phyloP scores from a whole-genome alignment of 2,113 vertebrate species.

The Sceloporus undulatus region DNA sequence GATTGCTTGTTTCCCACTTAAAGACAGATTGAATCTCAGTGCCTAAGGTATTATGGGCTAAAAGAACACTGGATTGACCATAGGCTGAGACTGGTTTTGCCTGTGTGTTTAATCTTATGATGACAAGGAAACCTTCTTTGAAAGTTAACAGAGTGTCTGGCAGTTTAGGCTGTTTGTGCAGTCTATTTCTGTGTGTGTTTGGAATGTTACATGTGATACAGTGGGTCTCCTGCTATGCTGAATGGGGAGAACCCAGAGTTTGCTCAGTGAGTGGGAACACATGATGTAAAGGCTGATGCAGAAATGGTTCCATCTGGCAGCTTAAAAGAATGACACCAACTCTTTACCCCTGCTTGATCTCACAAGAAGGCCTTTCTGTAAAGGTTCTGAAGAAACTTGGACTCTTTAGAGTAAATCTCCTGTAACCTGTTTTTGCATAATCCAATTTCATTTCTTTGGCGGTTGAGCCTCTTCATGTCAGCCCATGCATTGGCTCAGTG shows the following conservation, averaged over 20 bases:
- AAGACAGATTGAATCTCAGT: too few relatives aligned
- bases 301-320: background rate
- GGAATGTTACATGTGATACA: background rate
- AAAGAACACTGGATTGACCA: background rate
- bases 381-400: conserved; percentile 8
- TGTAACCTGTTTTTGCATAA: background rate
- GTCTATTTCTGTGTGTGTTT: background rate
- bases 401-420: background rate
- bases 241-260: background rate
- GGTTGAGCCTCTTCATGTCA: background rate
- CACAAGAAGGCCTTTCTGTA: background rate
- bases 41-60: background rate
- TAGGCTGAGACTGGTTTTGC: background rate
- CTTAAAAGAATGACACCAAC: background rate
- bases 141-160: background rate
- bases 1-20: too few relatives aligned
- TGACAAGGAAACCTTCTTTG: background rate
- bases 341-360: background rate
- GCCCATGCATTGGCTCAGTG: background rate
- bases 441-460: background rate
- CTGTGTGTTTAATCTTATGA: background rate
- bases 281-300: background rate
- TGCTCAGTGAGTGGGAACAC: background rate
- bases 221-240: background rate
- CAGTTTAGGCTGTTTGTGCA: background rate